phyloP scores from a whole-genome alignment of 2,113 vertebrate genomes.

The Neolamprologus caudopunctatus region DNA sequence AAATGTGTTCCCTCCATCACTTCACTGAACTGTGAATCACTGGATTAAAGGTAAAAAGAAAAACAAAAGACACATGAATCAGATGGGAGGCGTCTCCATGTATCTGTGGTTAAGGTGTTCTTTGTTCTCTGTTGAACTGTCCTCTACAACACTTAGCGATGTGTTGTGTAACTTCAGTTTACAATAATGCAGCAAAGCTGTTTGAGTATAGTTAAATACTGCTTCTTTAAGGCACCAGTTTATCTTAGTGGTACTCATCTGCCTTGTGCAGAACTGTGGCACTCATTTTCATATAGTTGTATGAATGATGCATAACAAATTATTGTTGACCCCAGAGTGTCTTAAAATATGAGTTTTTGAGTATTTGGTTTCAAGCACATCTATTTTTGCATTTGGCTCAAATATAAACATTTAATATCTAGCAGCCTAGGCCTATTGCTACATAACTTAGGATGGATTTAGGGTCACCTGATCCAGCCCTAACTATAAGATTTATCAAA shows the following conservation, averaged over 20 bases:
- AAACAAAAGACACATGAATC: neutral
- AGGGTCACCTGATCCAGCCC: neutral
- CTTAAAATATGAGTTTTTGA: neutral
- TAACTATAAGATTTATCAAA: neutral
- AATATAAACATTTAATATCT: neutral
- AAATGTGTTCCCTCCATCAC: conserved; percentile 7
- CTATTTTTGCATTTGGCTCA: neutral
- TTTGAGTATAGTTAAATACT: neutral
- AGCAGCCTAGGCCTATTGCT: neutral
- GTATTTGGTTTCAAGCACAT: neutral
- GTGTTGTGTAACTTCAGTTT: neutral
- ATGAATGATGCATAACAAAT: neutral
- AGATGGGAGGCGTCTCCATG: neutral
- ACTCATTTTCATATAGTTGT: neutral
- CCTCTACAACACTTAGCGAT: neutral
- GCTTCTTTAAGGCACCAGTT: neutral
- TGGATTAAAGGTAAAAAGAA: neutral
- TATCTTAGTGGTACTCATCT: neutral
- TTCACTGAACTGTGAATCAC: neutral
- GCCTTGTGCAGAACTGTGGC: neutral
- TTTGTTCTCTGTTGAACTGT: neutral
- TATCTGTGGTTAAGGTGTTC: neutral
- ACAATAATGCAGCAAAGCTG: neutral
- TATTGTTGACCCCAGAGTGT: neutral
- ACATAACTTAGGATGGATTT: neutral